Base-by-base conservation (phyloP, 2,888 invertebrate genomes). In the Busseola fusca region DNA sequence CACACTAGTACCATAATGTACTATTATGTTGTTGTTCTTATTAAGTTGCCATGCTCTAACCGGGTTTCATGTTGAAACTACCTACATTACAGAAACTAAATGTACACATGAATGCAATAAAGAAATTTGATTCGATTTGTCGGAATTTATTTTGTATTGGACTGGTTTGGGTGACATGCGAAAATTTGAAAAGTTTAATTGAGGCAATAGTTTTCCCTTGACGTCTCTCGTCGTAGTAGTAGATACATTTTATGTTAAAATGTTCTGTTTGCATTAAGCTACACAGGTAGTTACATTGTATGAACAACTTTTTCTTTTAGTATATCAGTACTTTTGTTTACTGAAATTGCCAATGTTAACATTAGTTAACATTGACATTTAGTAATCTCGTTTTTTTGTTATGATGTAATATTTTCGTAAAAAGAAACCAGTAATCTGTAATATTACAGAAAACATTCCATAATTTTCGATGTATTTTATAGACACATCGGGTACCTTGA, bases 161-260 rank as follows among this genome's bases (percentile, higher is more conserved):
- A 10, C 16, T 14, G 54, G 2, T 34, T 66, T 58, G 21, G 21
- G 4, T 18, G n/a, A 63, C 34, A 57, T 37, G 34, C 12, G 7
- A 60, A 48, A 59, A 74, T 64, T 68, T 68, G 21, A 72, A 72
- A 68, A 62, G 58, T 70, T 66, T 74, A 63, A 72, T 78, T 82
- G 52, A 40, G 1, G 54, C 54, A 50, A 66, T 63, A 30, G 42
- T 54, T 76, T 75, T 58, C 56, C 56, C 40, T n/a, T 37, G 42
- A 34, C 0, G 34, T 34, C 0, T 34, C 34, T 2, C n/a, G 1
- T 40, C 3, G 40, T 37, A 62, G n/a, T 54, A 54, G 40, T 27
- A 25, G 14, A 69, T 65, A 34, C 12, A 65, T 45, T 60, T 37
- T 42, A 48, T 48, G 21, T 48, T 21, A 64, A 80, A 65, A n/a